These are phyloP conservation scores for Cyprinodon diabolis DNA, from an alignment of 2,797 vertebrate species.

Conservation along the genomic window DNA sequence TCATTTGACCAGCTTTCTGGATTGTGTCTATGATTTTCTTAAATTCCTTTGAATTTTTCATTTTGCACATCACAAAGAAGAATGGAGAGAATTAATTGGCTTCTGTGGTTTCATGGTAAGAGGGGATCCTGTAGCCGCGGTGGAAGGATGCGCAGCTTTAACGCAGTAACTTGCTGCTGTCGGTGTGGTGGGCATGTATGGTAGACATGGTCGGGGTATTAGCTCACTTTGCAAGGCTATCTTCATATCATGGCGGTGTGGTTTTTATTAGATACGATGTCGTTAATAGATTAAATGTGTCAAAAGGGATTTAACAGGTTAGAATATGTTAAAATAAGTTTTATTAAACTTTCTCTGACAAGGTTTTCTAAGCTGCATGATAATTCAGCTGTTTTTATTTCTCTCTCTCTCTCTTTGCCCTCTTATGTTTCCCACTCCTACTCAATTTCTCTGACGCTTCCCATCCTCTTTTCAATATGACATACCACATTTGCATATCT, in stretches of 20 bases:
- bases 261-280: no score
- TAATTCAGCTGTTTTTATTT: slow-evolving; percentile 50
- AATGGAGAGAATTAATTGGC: no score
- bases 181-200: no score
- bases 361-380: slow-evolving; percentile 28
- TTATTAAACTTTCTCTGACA: slow-evolving; percentile 29
- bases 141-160: not conserved
- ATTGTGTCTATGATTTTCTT: not conserved
- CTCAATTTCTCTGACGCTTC: slow-evolving; percentile 64
- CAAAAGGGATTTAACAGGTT: slow-evolving; percentile 9
- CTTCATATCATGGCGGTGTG: not conserved
- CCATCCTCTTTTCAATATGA: slow-evolving; percentile 72
- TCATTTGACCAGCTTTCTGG: not conserved
- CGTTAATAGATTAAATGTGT: slow-evolving; percentile 9
- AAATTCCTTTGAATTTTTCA: not conserved
- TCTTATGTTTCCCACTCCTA: slow-evolving; percentile 69
- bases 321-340: slow-evolving; percentile 13
- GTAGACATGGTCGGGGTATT: no score
- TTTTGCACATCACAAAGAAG: not conserved
- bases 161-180: no score
- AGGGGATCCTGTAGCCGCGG: no score
- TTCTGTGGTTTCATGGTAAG: no score
- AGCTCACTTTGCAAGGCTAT: no score
- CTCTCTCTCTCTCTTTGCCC: slow-evolving; percentile 64
- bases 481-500: slow-evolving; percentile 69